These are phyloP conservation scores for Porites rus DNA, from an alignment of 92 coral and sea anemone genomes.

Conservation along the genomic window DNA sequence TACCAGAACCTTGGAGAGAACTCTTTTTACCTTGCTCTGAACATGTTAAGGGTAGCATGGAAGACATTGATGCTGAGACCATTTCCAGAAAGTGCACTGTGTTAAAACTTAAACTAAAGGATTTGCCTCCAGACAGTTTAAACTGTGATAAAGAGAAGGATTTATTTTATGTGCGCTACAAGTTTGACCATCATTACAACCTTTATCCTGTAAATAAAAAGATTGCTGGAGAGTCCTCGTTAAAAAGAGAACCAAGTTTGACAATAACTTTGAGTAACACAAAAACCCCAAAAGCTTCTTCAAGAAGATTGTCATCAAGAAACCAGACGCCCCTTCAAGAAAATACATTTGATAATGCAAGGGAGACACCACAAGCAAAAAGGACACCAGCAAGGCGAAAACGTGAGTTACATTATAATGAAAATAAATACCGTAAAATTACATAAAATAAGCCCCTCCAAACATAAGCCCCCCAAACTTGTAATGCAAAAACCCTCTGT, in stretches of 20 bases:
- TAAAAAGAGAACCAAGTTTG: not conserved
- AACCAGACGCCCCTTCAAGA: constrained; percentile 4
- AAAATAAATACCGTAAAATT: too few relatives aligned
- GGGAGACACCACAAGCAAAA: constrained; percentile 15
- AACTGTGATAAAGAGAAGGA: constrained; percentile 17
- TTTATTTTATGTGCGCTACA: constrained; percentile 76
- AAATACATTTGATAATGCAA: not conserved
- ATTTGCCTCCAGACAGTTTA: constrained; percentile 34
- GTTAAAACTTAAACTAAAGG: constrained; percentile 17
- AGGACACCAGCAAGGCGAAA: constrained; percentile 31
- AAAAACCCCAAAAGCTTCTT: constrained; percentile 36
- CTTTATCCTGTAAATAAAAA: constrained; percentile 48
- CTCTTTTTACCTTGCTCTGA: constrained; percentile 72
- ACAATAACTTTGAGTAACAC: not conserved
- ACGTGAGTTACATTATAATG: not conserved
- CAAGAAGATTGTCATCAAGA: not conserved
- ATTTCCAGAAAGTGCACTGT: constrained; percentile 73
- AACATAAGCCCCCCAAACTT: too few relatives aligned
- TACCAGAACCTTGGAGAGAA: constrained; percentile 55
- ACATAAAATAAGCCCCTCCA: too few relatives aligned
- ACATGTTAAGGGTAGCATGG: constrained; percentile 41
- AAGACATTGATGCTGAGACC: constrained; percentile 83
- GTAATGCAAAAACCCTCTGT: too few relatives aligned
- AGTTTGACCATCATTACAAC: constrained; percentile 69
- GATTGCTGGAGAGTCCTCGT: constrained; percentile 4